A percentile compares a stretch with the other conserved stretches of the same genome.
These are phyloP conservation scores for Lacanobia oleracea DNA, from an alignment of 2,888 invertebrate species.

Conservation along the genomic window DNA sequence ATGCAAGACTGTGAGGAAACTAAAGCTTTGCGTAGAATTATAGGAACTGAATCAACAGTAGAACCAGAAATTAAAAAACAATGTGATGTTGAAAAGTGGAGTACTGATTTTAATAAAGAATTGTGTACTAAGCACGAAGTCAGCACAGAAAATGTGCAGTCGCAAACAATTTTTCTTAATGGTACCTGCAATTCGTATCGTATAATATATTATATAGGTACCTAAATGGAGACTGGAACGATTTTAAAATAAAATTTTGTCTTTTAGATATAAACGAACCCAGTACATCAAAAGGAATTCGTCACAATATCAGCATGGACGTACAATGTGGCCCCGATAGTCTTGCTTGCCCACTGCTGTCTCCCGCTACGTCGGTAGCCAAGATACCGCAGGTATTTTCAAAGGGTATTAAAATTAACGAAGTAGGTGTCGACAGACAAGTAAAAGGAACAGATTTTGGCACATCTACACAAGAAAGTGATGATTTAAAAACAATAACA, in stretches of 20 bases:
- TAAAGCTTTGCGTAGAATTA: constrained; percentile 76
- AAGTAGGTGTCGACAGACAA: constrained; percentile 65
- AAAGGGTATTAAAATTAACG: constrained; percentile 75
- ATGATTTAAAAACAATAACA: constrained; percentile 62
- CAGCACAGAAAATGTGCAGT: constrained; percentile 72
- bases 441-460: constrained; percentile 70
- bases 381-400: constrained; percentile 71
- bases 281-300: constrained; percentile 87
- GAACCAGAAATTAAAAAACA: constrained; percentile 63
- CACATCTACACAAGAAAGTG: constrained; percentile 66
- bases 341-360: constrained; percentile 68
- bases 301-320: constrained; percentile 79
- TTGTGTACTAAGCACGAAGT: constrained; percentile 67
- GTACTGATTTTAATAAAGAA: constrained; percentile 72
- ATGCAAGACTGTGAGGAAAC: constrained; percentile 77
- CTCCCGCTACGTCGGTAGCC: constrained; percentile 75
- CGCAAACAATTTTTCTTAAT: constrained; percentile 81
- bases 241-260: constrained; percentile 23
- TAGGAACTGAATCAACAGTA: constrained; percentile 75
- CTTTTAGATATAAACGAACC: constrained; percentile 86
- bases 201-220: not conserved
- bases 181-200: constrained; percentile 70
- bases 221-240: not conserved
- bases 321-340: constrained; percentile 86
- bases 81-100: constrained; percentile 44